Base-by-base conservation (phyloP, 2,888 invertebrate species). In the Oegoconia quadripuncta region DNA sequence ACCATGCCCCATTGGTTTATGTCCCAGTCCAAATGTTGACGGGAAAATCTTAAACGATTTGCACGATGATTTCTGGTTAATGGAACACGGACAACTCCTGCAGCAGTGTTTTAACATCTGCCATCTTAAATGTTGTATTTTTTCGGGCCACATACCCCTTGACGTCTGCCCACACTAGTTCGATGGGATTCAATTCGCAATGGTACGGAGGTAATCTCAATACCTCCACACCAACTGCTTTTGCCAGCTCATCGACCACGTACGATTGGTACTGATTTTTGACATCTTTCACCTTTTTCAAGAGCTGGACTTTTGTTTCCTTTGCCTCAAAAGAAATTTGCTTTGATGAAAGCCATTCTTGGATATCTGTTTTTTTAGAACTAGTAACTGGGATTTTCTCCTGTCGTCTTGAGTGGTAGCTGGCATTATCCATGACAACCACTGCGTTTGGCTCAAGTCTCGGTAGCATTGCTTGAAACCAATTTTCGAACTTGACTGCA, bases 191-290 rank as follows among this genome's bases (percentile, higher is more conserved):
- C 1, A 50, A 34, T 17, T 44, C 45, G 22, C 46, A 42, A 34
- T 46, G 48, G 32, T 48, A 45, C 1, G 45, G 45, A 3, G 47
- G 44, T 16, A 48, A 28, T 18, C 42, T 26, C 23, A 48, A 17
- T 13, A 50, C 41, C 17, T 16, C 23, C 9, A 41, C 29, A 8
- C 34, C 32, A 12, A 26, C 12, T 17, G 22, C 18, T 28, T 38
- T 37, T 2, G 49, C 46, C 41, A 50, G 41, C 31, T 46, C 44
- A 37, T 48, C 47, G 25, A 41, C 35, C 26, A 42, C 42, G 35
- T 45, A 47, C 6, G 27, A 13, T 26, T 36, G 25, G 15, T 39
- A 41, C 13, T 39, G 12, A 13, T 30, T 7, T 27, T 44, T 42
- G 15, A 30, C 26, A 3, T 15, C n/a, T 31, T 39, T 37, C 8